phyloP scores from a whole-genome alignment of 2,113 vertebrate genomes.

The Atherinomorus stipes region DNA sequence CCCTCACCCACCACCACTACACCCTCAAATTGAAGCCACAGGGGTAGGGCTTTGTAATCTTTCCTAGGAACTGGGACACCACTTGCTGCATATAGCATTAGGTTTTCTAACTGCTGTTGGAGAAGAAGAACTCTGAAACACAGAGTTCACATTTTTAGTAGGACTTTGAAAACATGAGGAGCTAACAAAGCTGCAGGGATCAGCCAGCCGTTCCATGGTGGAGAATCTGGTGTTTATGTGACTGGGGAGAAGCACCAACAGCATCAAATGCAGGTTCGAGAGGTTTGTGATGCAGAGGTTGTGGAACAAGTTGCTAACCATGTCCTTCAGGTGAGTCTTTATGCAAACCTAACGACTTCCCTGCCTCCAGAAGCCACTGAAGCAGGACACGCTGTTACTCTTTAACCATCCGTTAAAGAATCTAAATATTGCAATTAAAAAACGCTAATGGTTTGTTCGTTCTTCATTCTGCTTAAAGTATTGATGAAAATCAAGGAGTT shows the following conservation, averaged over 20 bases:
- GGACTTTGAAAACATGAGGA: constrained; percentile 3
- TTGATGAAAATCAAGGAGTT: too few species aligned
- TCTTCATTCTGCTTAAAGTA: too few species aligned
- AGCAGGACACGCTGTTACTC: constrained; percentile 10
- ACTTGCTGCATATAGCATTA: too few species aligned
- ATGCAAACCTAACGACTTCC: not conserved
- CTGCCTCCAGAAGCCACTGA: constrained; percentile 11
- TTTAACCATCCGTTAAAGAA: constrained; percentile 51
- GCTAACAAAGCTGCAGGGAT: not conserved
- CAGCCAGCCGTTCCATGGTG: constrained; percentile 19
- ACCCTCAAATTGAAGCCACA: too few species aligned
- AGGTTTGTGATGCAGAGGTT: constrained; percentile 6
- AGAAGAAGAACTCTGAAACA: too few species aligned
- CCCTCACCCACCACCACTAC: too few species aligned
- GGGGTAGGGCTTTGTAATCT: too few species aligned
- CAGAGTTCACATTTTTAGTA: not conserved
- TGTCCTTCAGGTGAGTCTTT: not conserved
- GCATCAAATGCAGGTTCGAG: not conserved
- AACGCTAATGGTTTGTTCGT: too few species aligned
- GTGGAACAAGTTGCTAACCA: not conserved
- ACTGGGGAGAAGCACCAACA: constrained; percentile 4
- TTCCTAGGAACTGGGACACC: too few species aligned
- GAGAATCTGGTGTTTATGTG: not conserved
- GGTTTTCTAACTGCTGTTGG: too few species aligned
- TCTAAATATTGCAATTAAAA: too few species aligned